phyloP scores from a whole-genome alignment of 2,113 vertebrate genomes.

The Lathamus discolor region DNA sequence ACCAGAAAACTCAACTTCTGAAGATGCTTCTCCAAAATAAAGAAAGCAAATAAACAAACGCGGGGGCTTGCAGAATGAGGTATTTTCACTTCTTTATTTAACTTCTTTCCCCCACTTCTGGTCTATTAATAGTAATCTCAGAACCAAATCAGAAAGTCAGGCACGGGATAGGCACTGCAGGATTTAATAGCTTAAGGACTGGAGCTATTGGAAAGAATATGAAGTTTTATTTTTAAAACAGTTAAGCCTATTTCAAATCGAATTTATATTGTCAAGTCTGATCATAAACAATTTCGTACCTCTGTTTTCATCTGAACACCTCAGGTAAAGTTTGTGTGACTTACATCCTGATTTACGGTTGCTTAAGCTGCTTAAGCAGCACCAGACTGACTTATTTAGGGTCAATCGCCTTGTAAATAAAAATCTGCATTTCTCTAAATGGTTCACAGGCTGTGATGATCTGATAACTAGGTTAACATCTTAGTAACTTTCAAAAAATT shows the following conservation, averaged over 20 bases:
- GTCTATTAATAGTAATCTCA: not conserved
- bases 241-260: slow-evolving; percentile 24
- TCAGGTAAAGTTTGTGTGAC: not conserved
- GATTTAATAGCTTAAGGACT: not conserved
- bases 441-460: not conserved
- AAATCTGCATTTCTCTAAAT: not conserved
- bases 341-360: not conserved
- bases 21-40: slow-evolving; percentile 36
- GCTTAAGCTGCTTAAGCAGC: not conserved
- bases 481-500: not conserved
- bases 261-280: not conserved
- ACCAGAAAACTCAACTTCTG: slow-evolving; percentile 30
- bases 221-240: slow-evolving; percentile 35
- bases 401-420: not conserved
- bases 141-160: not conserved
- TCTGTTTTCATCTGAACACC: not conserved
- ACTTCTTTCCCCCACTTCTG: not conserved
- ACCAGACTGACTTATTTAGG: not conserved
- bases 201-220: not conserved
- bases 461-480: slow-evolving; percentile 30
- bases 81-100: not conserved
- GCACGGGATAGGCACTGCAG: not conserved
- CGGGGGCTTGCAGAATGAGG: not conserved
- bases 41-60: not conserved
- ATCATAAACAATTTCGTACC: not conserved